phyloP scores from a whole-genome alignment of 2,888 invertebrate genomes.

The Branchellion lobata region DNA sequence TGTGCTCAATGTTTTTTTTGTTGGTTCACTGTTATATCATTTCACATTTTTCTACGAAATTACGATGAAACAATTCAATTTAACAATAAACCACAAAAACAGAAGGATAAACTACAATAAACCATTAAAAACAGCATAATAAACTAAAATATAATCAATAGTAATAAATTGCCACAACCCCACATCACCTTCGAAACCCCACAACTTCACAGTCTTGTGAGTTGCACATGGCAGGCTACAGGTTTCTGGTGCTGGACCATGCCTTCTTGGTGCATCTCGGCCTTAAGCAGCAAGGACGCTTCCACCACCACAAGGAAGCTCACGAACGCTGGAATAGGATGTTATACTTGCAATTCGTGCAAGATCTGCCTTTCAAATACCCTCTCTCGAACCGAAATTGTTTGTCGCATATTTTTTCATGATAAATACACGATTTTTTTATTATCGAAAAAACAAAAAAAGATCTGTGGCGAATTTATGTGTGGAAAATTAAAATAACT shows the following conservation, averaged over 20 bases:
- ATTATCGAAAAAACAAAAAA: neutral
- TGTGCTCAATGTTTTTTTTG: neutral
- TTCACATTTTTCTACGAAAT: no score
- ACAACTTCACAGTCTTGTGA: conserved; percentile 67
- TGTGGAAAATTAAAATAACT: neutral
- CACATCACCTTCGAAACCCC: no score
- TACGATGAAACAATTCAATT: no score
- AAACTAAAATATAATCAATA: no score
- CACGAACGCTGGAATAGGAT: conserved; percentile 65
- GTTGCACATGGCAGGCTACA: conserved; percentile 66
- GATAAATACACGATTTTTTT: neutral
- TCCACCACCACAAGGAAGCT: conserved; percentile 64
- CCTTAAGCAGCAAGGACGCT: conserved; percentile 63
- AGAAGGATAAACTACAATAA: no score
- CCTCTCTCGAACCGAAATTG: conserved; percentile 53
- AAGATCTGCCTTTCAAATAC: conserved; percentile 66
- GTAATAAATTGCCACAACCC: no score
- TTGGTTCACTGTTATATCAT: no score
- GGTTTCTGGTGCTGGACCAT: conserved; percentile 66
- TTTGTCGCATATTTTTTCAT: conserved; percentile 56
- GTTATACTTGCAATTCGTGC: conserved; percentile 66
- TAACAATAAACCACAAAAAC: no score
- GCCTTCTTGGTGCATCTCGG: conserved; percentile 67
- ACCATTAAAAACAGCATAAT: no score
- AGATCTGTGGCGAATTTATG: neutral